Conservation (phyloP, 2,888 invertebrate species). For the Scrobipalpa costella region DNA sequence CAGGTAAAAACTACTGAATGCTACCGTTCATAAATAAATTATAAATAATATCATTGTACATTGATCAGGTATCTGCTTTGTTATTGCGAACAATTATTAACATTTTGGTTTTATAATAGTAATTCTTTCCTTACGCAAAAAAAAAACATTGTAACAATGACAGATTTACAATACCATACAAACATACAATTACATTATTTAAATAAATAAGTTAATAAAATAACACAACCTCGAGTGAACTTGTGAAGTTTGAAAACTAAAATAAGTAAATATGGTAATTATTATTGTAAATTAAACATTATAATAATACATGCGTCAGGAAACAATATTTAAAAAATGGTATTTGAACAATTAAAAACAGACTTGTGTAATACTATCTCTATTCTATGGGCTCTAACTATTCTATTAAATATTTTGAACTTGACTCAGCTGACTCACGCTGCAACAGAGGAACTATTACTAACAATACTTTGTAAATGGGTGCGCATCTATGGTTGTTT, state of each 20-base stretch:
- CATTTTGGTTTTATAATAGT: slow-evolving; percentile 44
- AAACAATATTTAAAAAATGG: not conserved
- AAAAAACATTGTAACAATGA: slow-evolving; percentile 20
- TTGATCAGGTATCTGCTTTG: slow-evolving; percentile 66
- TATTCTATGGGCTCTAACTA: not conserved
- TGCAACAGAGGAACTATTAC: slow-evolving; percentile 23
- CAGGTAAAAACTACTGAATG: slow-evolving; percentile 25
- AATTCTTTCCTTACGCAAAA: slow-evolving; percentile 5
- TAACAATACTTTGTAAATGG: slow-evolving; percentile 8
- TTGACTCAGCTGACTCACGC: slow-evolving; percentile 31
- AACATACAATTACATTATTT: slow-evolving; percentile 26
- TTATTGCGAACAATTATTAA: slow-evolving; percentile 45
- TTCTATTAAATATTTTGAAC: slow-evolving; percentile 30
- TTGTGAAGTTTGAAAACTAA: slow-evolving; percentile 40
- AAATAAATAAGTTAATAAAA: slow-evolving; percentile 34
- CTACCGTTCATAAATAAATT: slow-evolving; percentile 43
- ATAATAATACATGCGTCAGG: not conserved
- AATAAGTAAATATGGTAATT: slow-evolving; percentile 32
- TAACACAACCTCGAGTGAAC: slow-evolving; percentile 77
- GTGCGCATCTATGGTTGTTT: not conserved
- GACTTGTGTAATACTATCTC: not conserved
- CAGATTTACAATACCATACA: slow-evolving; percentile 19
- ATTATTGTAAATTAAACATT: slow-evolving; percentile 29
- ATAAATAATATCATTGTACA: slow-evolving; percentile 60
- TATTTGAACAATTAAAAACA: not conserved